Base-by-base conservation (phyloP, 2,888 invertebrate species). In the Empis livida region DNA sequence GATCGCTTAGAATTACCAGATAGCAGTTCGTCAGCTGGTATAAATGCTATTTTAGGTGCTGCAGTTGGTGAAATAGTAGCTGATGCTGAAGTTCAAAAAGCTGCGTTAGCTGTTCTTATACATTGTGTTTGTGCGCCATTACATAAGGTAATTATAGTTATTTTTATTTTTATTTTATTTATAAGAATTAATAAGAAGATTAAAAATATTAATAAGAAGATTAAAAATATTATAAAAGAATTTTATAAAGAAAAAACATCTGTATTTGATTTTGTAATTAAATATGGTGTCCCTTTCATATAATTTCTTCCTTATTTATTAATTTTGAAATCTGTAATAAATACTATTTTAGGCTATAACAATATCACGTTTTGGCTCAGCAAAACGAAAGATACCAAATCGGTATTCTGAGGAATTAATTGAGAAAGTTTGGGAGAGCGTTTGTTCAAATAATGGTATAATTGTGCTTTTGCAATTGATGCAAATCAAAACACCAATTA, bases 121-220 rank as follows among this genome's bases (percentile, higher is more conserved):
- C 94, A 94, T 69, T 94, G 93, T 67, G 90, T 95, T 2, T 94
- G 93, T 71, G 90, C 91, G 3, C 94, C 94, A 1, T 79, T 87
- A 11, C 80, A 83, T 52, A 75, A 87, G 67, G 87, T 88, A 32
- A 30, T 13, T 27, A 27, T 9, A 30, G n/a, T 39, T 5, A 16
- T 30, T 35, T 45, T 39, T 14, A 30, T 39, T 30, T 48, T 13
- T 40, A 23, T 13, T 40, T 35, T 38, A n/a, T n/a, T n/a, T n/a
- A n/a, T n/a, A n/a, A n/a, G n/a, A n/a, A n/a, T n/a, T n/a, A n/a
- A n/a, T n/a, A n/a, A n/a, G n/a, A n/a, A n/a, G n/a, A n/a, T n/a
- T n/a, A n/a, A n/a, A n/a, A n/a, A n/a, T n/a, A n/a, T n/a, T n/a
- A n/a, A n/a, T n/a, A n/a, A n/a, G n/a, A n/a, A n/a, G n/a, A n/a